Percentiles rank a stretch among this genome's conserved stretches.
phyloP scores from a whole-genome alignment of 2,888 invertebrate species.

The Lithophane ornitopus region DNA sequence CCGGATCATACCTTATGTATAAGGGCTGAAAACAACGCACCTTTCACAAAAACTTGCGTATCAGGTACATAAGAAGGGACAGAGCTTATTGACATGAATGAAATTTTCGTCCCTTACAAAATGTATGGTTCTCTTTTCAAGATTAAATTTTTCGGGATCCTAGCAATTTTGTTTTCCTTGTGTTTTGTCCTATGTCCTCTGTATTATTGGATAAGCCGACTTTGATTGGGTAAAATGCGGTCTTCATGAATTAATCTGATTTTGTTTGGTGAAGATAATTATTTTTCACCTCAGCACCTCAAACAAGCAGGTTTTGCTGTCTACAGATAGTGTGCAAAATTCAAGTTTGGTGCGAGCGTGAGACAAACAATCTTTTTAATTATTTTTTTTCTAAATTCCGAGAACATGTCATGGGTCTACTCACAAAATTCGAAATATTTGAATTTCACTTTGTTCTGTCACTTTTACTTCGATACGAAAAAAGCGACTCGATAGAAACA shows the following conservation, averaged over 20 bases:
- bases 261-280: background rate
- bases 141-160: constrained; percentile 70
- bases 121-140: constrained; percentile 68
- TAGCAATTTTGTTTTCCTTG: constrained; percentile 67
- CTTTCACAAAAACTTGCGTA: constrained; percentile 56
- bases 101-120: constrained; percentile 71
- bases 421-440: too few relatives aligned
- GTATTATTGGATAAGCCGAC: constrained; percentile 56
- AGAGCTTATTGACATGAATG: constrained; percentile 71
- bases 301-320: too few relatives aligned
- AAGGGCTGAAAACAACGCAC: constrained; percentile 81
- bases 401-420: too few relatives aligned
- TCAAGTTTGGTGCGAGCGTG: too few relatives aligned
- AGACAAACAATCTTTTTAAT: too few relatives aligned
- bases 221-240: constrained; percentile 19
- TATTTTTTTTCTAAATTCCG: too few relatives aligned
- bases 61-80: constrained; percentile 65
- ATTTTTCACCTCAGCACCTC: too few relatives aligned
- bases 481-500: too few relatives aligned
- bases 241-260: constrained; percentile 12
- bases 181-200: constrained; percentile 61
- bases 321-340: too few relatives aligned
- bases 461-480: too few relatives aligned
- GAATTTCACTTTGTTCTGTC: too few relatives aligned
- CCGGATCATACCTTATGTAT: constrained; percentile 85